Base-by-base conservation (phyloP, 2,888 invertebrate species). In the Eristalinus aeneus region DNA sequence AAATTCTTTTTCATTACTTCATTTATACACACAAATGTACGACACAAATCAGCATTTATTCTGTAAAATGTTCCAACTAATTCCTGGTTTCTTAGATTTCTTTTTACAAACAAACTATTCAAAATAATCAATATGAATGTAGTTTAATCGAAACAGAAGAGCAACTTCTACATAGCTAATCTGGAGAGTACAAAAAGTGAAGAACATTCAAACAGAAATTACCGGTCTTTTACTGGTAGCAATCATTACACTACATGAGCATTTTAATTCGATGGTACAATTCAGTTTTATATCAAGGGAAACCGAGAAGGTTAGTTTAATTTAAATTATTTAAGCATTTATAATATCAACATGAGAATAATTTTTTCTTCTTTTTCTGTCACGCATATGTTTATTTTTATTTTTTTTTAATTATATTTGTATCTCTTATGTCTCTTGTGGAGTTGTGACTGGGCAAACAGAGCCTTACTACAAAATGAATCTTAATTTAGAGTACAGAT, bases 181-280 rank as follows among this genome's bases (percentile, higher is more conserved):
- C 75, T 79, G 67, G 75, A 71, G 75, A 79, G 84, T 79, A 68
- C 75, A 79, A 78, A 82, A 32, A 61, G 27, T 20, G n/a, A 46
- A 34, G 31, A 64, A 39, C 6, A 39, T 5, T 8, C 46, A 67
- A 53, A 68, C 22, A 34, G 20, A 46, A 67, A 32, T 12, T 11
- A 31, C 54, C 54, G 54, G 61, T 36, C n/a, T 39, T 39, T n/a
- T n/a, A n/a, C n/a, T n/a, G n/a, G 12, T 23, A 60, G 10, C 54
- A 72, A 22, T 34, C 61, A 32, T 22, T 34, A 36, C 32, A 63
- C 31, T 22, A 39, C 16, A 46, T 22, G 11, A 56, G 22, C 10
- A 56, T 56, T 56, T 56, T 12, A 0, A 46, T 46, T 46, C 46
- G 6, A 16, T 39, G 12, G 39, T 39, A 6, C 8, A 27, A n/a